Percentiles rank a stretch among this genome's conserved stretches.
Conservation (phyloP, 2,797 vertebrate genomes). For the Gymnoscopelus microlampas region DNA sequence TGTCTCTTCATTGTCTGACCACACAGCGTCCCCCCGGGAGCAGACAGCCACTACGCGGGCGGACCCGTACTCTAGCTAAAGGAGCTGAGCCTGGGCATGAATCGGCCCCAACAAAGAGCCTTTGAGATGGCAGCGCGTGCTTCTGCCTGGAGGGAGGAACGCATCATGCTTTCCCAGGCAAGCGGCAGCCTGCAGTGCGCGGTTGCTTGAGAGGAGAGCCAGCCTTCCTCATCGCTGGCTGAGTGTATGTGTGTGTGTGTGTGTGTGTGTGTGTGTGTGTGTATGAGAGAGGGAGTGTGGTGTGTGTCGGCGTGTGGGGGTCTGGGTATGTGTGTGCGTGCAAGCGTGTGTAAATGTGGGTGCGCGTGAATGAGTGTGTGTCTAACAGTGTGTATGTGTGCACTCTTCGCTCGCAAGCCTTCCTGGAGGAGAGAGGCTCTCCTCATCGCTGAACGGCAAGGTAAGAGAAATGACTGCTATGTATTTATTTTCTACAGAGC, state of each 20-base stretch:
- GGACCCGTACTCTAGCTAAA: slow-evolving; percentile 52
- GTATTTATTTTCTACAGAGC: slow-evolving; percentile 19
- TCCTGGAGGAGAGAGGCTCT: slow-evolving; percentile 73
- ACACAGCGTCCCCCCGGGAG: slow-evolving; percentile 61
- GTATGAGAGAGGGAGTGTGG: slow-evolving; percentile 3
- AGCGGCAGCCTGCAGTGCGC: slow-evolving; percentile 88
- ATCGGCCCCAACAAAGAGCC: slow-evolving; percentile 79
- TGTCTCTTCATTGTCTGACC: slow-evolving; percentile 57
- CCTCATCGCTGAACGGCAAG: slow-evolving; percentile 77
- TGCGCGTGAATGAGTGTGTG: slow-evolving; percentile 38
- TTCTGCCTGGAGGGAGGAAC: slow-evolving; percentile 88
- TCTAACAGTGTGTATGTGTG: slow-evolving; percentile 22
- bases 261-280: slow-evolving; percentile 22
- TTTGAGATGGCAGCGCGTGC: slow-evolving; percentile 82
- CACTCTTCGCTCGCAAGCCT: slow-evolving; percentile 70
- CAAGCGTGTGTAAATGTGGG: slow-evolving; percentile 50
- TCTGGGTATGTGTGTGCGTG: slow-evolving; percentile 56
- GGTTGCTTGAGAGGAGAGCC: slow-evolving; percentile 74
- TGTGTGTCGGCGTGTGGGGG: slow-evolving; percentile 34
- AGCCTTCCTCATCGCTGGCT: slow-evolving; percentile 60
- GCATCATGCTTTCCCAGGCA: slow-evolving; percentile 86
- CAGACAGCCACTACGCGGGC: slow-evolving; percentile 58
- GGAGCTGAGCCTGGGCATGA: slow-evolving; percentile 69
- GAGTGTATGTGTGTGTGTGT: slow-evolving; percentile 37
- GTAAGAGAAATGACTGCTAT: slow-evolving; percentile 70